phyloP scores from a whole-genome alignment of 2,888 invertebrate genomes.

The Adelognathus sp. region DNA sequence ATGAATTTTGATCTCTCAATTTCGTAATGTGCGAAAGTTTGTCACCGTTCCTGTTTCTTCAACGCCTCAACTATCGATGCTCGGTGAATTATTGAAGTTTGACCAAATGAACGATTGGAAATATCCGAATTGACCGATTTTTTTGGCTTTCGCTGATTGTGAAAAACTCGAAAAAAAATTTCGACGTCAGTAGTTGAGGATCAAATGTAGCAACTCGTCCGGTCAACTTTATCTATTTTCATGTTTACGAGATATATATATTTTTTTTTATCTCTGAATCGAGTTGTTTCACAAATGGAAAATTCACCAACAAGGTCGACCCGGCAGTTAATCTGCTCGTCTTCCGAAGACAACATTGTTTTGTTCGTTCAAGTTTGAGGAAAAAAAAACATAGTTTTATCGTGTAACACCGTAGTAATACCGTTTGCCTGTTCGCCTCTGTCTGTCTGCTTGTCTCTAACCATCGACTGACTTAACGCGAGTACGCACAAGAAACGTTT shows the following conservation, averaged over 20 bases:
- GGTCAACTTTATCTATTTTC: too few relatives aligned
- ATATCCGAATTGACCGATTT: neutral
- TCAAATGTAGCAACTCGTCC: neutral
- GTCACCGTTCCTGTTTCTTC: neutral
- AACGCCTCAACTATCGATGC: neutral
- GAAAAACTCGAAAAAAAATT: neutral
- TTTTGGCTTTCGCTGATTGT: neutral
- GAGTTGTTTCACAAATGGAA: too few relatives aligned
- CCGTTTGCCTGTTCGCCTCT: conserved; percentile 34
- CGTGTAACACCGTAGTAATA: neutral
- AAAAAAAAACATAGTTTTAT: neutral
- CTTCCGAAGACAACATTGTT: neutral
- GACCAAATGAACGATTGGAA: too few relatives aligned
- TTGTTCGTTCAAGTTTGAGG: too few relatives aligned
- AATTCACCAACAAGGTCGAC: too few relatives aligned
- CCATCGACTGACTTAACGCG: conserved; percentile 63
- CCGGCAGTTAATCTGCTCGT: neutral
- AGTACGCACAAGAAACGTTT: conserved; percentile 46
- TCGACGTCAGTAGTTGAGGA: neutral
- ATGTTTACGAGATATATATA: too few relatives aligned
- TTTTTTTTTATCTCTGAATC: too few relatives aligned
- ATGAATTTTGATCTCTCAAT: neutral
- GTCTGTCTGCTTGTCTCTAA: conserved; percentile 65
- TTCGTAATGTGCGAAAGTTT: neutral
- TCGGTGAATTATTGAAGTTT: too few relatives aligned